Conservation (phyloP, 2,797 vertebrate species). For the Hoplostethus mediterraneus region DNA sequence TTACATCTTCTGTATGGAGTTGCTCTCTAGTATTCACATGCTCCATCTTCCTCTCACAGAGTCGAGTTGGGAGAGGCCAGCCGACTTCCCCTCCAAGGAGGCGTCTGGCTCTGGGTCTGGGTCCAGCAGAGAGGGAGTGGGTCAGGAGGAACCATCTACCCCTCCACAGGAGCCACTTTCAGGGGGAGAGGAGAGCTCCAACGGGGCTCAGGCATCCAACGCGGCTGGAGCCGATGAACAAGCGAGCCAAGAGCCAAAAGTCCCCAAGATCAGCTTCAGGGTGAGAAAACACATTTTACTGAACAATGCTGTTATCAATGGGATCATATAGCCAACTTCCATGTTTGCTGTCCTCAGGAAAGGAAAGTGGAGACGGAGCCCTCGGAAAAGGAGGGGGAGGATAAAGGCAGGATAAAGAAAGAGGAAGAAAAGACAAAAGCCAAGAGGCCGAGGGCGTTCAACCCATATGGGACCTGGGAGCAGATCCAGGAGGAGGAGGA, state of each 20-base stretch:
- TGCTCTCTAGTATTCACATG: background rate
- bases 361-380: slow-evolving; percentile 64
- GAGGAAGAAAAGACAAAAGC: background rate
- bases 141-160: slow-evolving; percentile 44
- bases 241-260: slow-evolving; percentile 54
- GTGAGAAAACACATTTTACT: slow-evolving; percentile 68
- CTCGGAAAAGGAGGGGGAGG: slow-evolving; percentile 44
- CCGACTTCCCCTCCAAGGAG: slow-evolving; percentile 68
- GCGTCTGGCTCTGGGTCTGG: slow-evolving; percentile 59
- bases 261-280: slow-evolving; percentile 83
- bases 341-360: slow-evolving; percentile 67
- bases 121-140: slow-evolving; percentile 42
- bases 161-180: slow-evolving; percentile 71
- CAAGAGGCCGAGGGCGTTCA: slow-evolving; percentile 80
- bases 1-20: background rate
- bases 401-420: slow-evolving; percentile 63
- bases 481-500: slow-evolving; percentile 84
- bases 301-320: background rate
- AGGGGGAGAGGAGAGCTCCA: slow-evolving; percentile 60
- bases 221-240: slow-evolving; percentile 55
- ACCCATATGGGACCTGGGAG: slow-evolving; percentile 92
- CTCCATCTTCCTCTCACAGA: slow-evolving; percentile 78
- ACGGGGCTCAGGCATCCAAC: slow-evolving; percentile 10
- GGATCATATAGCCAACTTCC: background rate
- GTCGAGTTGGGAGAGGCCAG: slow-evolving; percentile 94